Evolutionary conservation across 2,888 invertebrate species (phyloP), one percentile per base, ranked within the genome.

Genomic region (Leptogaster cylindrica): DNA sequence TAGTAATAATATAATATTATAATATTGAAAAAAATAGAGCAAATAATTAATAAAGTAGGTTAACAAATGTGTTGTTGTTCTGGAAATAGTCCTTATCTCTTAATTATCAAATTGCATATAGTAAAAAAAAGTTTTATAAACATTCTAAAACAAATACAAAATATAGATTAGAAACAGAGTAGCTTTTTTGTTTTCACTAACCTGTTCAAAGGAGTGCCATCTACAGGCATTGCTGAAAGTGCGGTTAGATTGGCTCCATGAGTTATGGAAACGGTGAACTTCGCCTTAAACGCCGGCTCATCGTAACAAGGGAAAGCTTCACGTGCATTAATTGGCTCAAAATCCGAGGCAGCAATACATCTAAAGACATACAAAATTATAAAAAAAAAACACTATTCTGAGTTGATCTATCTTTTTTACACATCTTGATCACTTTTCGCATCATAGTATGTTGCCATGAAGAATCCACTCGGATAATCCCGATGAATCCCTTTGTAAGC

Each of bases 271-370:
- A 90, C 84, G 28, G 84, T 81, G 75, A 89, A 91, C n/a, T 80
- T 79, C 0, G 91, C 88, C 74, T 91, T 91, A 31, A 86, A 77
- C 0, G 81, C 82, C 0, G 92, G 91, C 74, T 91, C 91, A 75
- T 92, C 92, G 75, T 88, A 91, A 75, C 91, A 91, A 0, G 92
- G 92, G 76, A 92, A 89, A 0, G 88, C 89, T 8, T 84, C 80
- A 0, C 90, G 84, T 0, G 89, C 88, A 70, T 83, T 83, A 0
- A 86, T 86, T 0, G 89, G 85, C 75, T 89, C 55, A n/a, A 55
- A 55, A 12, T 55, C 55, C 10, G 55, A 36, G 6, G 39, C 3
- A 25, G 55, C 55, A 12, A 55, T 31, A 16, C 55, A 55, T 12
- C 55, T 55, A 10, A 23, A 48, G 25, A n/a, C 18, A 18, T 14